Base-by-base conservation (phyloP, 2,888 invertebrate genomes). In the Oscheius sp. region DNA sequence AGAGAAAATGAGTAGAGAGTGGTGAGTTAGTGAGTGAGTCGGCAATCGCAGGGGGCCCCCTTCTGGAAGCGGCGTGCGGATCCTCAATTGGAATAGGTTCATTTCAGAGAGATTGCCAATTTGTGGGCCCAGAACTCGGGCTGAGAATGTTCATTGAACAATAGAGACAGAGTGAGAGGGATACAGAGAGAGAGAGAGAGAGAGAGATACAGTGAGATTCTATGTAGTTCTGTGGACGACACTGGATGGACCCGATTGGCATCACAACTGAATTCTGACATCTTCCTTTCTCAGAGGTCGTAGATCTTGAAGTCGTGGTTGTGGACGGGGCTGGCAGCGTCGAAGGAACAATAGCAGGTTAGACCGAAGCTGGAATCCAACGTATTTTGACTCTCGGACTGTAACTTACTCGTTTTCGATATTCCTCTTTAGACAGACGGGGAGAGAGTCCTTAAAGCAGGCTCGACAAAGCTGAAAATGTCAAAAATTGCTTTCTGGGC, bases 81-180 rank as follows among this genome's bases (percentile, higher is more conserved):
- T 68, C 68, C 68, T 7, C 68, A 68, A 68, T 55, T 68, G 35
- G 68, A 55, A 66, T 7, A 68, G 68, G 68, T 68, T 68, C 68
- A 68, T 42, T 42, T 68, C 68, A 55, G 53, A 68, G 55, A 68
- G 68, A 68, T 68, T 68, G 68, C 68, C 68, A 68, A 68, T 68
- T 68, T 68, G 68, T 68, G 11, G 48, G 63, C 42, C 42, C 42
- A 5, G 42, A 42, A 42, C 42, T 42, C 42, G 48, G n/a, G 21
- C 48, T 47, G 63, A 50, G 29, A 13, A 53, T 66, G 35, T 53
- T 53, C 51, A 63, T 48, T 9, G 63, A 53, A 53, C 11, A 53
- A 21, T 55, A 29, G 21, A 21, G 48, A n/a, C n/a, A 32, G 21
- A 42, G 66, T 29, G 29, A 51, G n/a, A 51, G 35, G 29, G 32